These are phyloP conservation scores for Theristus sp. DNA, from an alignment of 2,888 invertebrate genomes.

Conservation along the genomic window DNA sequence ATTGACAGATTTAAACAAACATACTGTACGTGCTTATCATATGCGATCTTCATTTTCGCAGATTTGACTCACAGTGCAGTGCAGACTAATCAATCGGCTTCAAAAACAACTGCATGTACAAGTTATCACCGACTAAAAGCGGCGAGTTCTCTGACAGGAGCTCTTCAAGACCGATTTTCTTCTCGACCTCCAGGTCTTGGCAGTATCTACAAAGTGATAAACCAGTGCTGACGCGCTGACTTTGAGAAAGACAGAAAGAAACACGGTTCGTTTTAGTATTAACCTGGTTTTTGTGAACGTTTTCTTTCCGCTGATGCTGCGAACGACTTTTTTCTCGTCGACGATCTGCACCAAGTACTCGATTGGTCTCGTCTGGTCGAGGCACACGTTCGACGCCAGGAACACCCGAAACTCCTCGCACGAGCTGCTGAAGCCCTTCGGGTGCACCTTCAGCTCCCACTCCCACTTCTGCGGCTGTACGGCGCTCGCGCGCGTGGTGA, in stretches of 20 bases:
- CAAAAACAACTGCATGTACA: constrained; percentile 8
- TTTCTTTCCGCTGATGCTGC: constrained; percentile 30
- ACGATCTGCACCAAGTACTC: constrained; percentile 30
- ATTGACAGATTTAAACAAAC: too few relatives aligned
- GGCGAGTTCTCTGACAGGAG: constrained; percentile 17
- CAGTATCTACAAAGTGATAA: constrained; percentile 26
- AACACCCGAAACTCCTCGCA: constrained; percentile 26
- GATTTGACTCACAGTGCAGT: too few relatives aligned
- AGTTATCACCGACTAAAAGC: constrained; percentile 10
- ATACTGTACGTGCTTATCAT: too few relatives aligned
- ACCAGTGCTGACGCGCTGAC: neutral
- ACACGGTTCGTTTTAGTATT: too few relatives aligned
- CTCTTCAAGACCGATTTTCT: constrained; percentile 27
- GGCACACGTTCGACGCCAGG: constrained; percentile 27
- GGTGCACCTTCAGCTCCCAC: constrained; percentile 32
- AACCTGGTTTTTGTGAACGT: constrained; percentile 32
- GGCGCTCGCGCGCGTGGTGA: constrained; percentile 31
- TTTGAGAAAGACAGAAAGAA: neutral
- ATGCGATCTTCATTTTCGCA: too few relatives aligned
- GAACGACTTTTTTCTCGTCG: constrained; percentile 29
- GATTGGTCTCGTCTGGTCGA: constrained; percentile 30
- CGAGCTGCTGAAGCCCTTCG: constrained; percentile 25
- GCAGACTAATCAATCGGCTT: constrained; percentile 6
- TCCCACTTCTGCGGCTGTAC: constrained; percentile 33
- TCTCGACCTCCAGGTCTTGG: constrained; percentile 33